Conservation (phyloP, 64 coral and sea anemone species). For the Dendronephthya gigantea region DNA sequence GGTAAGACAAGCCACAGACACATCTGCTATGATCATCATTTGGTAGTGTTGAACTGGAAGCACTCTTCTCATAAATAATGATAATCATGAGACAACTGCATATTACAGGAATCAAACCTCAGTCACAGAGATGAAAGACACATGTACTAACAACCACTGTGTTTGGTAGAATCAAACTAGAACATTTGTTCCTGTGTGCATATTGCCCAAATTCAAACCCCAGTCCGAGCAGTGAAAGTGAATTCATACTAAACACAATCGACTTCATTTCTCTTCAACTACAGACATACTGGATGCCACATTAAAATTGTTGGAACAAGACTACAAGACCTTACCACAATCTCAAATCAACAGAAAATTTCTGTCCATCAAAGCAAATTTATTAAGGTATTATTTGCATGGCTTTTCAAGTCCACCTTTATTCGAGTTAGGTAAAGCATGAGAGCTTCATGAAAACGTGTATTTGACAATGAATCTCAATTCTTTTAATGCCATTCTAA, state of each 20-base stretch:
- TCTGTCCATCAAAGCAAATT: background rate
- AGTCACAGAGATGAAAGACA: too few species aligned
- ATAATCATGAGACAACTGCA: background rate
- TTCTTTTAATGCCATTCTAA: too few species aligned
- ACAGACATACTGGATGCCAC: background rate
- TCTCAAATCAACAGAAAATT: conserved; percentile 1
- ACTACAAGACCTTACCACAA: background rate
- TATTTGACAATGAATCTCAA: too few species aligned
- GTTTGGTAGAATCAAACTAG: too few species aligned
- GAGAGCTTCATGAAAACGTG: too few species aligned
- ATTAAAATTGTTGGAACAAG: background rate
- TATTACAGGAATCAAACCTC: background rate
- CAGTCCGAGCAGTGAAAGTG: background rate
- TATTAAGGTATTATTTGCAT: background rate
- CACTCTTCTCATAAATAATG: background rate
- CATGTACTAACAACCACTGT: background rate
- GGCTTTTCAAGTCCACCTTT: background rate
- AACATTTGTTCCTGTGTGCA: too few species aligned
- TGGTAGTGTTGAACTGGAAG: too few species aligned
- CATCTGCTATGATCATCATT: too few species aligned
- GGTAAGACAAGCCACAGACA: background rate
- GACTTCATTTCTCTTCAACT: background rate
- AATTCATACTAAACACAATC: background rate
- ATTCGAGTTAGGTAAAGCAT: too few species aligned
- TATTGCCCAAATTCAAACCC: too few species aligned